These are phyloP conservation scores for Ranitomeya variabilis DNA, from an alignment of 2,113 vertebrate species.

Conservation along the genomic window DNA sequence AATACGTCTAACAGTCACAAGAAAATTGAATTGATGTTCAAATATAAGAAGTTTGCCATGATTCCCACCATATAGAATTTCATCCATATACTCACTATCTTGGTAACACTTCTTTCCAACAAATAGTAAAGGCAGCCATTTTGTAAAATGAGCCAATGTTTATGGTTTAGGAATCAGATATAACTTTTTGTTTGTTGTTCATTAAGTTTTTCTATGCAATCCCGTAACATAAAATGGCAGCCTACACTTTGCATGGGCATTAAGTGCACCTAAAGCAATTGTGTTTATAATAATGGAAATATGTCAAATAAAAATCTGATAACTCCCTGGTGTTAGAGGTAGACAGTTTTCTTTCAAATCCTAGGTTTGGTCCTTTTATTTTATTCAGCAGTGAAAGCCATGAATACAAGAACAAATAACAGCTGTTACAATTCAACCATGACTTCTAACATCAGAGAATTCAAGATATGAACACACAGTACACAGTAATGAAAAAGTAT, in stretches of 20 bases:
- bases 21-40: conserved; percentile 90
- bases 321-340: conserved; percentile 95
- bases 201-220: no score
- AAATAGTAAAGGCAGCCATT: not conserved
- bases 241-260: not conserved
- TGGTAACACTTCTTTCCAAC: not conserved
- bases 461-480: conserved; percentile 99
- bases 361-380: conserved; percentile 99
- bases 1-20: conserved; percentile 87
- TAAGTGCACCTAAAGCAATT: conserved; percentile 70
- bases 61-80: conserved; percentile 80
- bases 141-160: not conserved
- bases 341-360: conserved; percentile 98
- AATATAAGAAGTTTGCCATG: conserved; percentile 80
- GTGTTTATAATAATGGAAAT: conserved; percentile 88
- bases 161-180: not conserved
- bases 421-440: conserved; percentile 99
- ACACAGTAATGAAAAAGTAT: conserved; percentile 93
- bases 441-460: conserved; percentile 99
- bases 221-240: not conserved
- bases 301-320: conserved; percentile 85
- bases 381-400: conserved; percentile 99
- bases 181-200: not conserved
- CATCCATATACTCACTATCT: conserved; percentile 83
- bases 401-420: conserved; percentile 99